Conservation (phyloP, 2,113 vertebrate genomes). For the Axis porcinus region DNA sequence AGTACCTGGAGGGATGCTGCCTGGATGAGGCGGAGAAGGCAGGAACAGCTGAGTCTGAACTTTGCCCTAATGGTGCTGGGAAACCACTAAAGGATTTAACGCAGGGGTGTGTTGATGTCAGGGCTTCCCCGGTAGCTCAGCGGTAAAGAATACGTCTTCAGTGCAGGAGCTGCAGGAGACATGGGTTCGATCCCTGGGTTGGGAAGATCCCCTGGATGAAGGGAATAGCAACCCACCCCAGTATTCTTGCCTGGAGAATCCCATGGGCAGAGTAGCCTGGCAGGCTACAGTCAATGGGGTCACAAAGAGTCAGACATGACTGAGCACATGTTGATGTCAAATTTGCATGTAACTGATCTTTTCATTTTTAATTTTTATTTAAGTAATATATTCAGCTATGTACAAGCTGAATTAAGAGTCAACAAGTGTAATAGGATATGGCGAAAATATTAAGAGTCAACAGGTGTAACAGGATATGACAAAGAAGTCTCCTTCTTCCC, state of each 20-base stretch:
- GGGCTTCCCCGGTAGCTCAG: background rate
- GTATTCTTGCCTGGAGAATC: background rate
- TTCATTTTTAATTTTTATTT: background rate
- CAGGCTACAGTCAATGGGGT: background rate
- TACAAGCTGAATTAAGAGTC: background rate
- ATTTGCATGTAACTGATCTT: background rate
- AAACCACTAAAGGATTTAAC: background rate
- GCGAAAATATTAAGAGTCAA: background rate
- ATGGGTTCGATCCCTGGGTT: background rate
- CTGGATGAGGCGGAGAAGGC: background rate
- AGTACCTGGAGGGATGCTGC: background rate
- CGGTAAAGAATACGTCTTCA: fast-evolving
- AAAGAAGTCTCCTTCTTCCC: background rate
- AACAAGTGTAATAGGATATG: background rate
- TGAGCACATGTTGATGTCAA: background rate
- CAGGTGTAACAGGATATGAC: background rate
- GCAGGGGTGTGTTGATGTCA: background rate
- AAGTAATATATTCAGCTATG: background rate
- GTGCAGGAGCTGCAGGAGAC: background rate
- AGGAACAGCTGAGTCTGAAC: background rate
- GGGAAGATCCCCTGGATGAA: background rate
- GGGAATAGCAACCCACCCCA: background rate
- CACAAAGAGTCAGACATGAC: background rate
- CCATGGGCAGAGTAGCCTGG: background rate
- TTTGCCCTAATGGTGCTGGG: background rate